Percentiles rank a stretch among this genome's conserved stretches.
These are phyloP conservation scores for Diplogasteroides magnus DNA, from an alignment of 1,140 invertebrate genomes.

Conservation along the genomic window DNA sequence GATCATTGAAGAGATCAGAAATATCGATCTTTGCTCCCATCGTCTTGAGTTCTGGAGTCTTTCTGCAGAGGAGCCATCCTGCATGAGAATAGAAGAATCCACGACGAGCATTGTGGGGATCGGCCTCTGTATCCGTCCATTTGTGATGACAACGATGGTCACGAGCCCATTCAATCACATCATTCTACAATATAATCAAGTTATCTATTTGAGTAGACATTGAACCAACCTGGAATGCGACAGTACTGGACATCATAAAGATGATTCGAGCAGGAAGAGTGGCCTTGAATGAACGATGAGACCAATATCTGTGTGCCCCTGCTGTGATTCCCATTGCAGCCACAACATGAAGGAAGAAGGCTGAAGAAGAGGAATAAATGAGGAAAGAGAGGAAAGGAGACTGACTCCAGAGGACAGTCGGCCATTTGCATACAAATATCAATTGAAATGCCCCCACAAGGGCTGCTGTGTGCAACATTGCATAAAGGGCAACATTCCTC, in stretches of 20 bases:
- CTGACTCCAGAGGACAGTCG: slow-evolving; percentile 42
- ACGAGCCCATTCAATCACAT: no score
- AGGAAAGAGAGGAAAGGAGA: not conserved
- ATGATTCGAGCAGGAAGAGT: slow-evolving; percentile 75
- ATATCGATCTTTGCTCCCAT: no score
- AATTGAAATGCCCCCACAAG: slow-evolving; percentile 77
- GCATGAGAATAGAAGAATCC: slow-evolving; percentile 65
- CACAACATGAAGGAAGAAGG: slow-evolving; percentile 38
- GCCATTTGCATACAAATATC: slow-evolving; percentile 71
- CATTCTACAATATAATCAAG: no score
- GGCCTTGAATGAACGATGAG: slow-evolving; percentile 88
- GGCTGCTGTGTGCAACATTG: slow-evolving; percentile 75
- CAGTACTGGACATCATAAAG: slow-evolving; percentile 72
- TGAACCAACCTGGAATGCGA: slow-evolving; percentile 77
- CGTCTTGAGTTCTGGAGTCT: not conserved
- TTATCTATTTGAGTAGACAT: no score
- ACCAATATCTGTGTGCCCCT: slow-evolving; percentile 86
- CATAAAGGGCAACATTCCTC: slow-evolving; percentile 82
- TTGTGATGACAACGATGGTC: no score
- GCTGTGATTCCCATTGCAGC: slow-evolving; percentile 71
- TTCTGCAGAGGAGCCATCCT: not conserved
- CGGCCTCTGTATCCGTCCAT: no score
- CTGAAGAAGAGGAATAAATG: slow-evolving; percentile 39
- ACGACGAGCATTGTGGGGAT: slow-evolving; percentile 85
- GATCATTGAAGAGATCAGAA: slow-evolving; percentile 57